Percentiles rank a stretch among this genome's conserved stretches.
phyloP scores from a whole-genome alignment of 2,113 vertebrate genomes.

The Platichthys stellatus region DNA sequence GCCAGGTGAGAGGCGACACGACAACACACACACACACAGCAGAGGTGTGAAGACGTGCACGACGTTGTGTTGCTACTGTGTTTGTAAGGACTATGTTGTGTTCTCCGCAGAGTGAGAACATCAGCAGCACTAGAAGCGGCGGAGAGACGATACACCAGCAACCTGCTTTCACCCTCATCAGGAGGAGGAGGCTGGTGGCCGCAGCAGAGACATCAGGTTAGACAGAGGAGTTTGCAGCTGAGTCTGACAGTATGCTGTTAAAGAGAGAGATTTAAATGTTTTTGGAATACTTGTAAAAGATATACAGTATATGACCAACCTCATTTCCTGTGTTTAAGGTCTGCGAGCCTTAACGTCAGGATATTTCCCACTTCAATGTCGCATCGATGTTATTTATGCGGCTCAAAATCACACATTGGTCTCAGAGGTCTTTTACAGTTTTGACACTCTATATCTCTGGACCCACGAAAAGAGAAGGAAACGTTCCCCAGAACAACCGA shows the following conservation, averaged over 20 bases:
- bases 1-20: constrained; percentile 49
- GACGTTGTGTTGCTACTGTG: not conserved
- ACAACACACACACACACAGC: not conserved
- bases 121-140: constrained; percentile 28
- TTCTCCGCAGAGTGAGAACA: constrained; percentile 51
- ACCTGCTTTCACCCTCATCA: not conserved
- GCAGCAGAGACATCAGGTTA: constrained; percentile 49
- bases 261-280: not conserved
- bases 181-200: constrained; percentile 51
- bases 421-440: no score
- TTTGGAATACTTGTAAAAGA: not conserved
- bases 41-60: not conserved
- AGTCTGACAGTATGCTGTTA: not conserved
- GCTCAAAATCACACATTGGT: no score
- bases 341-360: no score
- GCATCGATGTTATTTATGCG: no score
- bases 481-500: not conserved
- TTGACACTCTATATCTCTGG: no score
- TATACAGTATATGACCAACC: not conserved
- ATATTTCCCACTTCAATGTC: no score
- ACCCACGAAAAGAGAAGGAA: no score
- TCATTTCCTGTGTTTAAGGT: not conserved
- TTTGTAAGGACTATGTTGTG: not conserved
- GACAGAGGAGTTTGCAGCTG: not conserved
- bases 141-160: constrained; percentile 17